Percentiles rank a stretch among this genome's conserved stretches.
phyloP scores from a whole-genome alignment of 2,797 vertebrate genomes.

The Neopelma chrysocephalum region DNA sequence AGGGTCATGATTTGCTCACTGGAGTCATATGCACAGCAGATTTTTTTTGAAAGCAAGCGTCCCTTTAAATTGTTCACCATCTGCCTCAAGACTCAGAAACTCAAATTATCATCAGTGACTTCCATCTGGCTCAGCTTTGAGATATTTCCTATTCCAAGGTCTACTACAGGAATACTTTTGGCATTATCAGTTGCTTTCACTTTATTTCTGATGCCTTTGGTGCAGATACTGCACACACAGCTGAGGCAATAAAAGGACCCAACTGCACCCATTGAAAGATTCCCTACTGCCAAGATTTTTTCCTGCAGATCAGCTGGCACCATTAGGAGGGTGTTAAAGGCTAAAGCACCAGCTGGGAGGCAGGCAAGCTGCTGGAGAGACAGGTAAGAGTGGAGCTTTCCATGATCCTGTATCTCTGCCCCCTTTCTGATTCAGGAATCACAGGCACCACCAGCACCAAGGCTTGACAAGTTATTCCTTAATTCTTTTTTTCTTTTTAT shows the following conservation, averaged over 20 bases:
- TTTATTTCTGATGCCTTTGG: background rate
- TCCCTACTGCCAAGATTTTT: background rate
- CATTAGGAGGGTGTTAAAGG: background rate
- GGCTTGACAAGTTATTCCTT: background rate
- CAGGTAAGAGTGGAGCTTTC: background rate
- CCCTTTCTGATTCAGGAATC: background rate
- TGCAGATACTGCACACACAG: accelerated
- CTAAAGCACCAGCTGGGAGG: background rate
- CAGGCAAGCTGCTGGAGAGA: background rate
- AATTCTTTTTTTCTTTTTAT: background rate
- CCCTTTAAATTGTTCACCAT: background rate
- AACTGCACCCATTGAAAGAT: background rate
- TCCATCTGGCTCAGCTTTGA: background rate
- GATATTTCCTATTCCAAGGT: background rate
- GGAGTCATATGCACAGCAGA: background rate
- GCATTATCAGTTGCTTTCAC: background rate
- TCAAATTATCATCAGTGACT: background rate
- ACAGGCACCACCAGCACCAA: background rate
- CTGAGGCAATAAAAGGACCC: background rate
- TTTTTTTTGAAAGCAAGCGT: background rate
- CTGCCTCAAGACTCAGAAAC: background rate
- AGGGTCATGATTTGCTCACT: background rate
- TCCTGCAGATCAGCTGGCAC: background rate
- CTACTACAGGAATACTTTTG: background rate
- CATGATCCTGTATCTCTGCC: background rate